phyloP scores from a whole-genome alignment of 2,888 invertebrate genomes.

The Caenorhabditis doughertyi region DNA sequence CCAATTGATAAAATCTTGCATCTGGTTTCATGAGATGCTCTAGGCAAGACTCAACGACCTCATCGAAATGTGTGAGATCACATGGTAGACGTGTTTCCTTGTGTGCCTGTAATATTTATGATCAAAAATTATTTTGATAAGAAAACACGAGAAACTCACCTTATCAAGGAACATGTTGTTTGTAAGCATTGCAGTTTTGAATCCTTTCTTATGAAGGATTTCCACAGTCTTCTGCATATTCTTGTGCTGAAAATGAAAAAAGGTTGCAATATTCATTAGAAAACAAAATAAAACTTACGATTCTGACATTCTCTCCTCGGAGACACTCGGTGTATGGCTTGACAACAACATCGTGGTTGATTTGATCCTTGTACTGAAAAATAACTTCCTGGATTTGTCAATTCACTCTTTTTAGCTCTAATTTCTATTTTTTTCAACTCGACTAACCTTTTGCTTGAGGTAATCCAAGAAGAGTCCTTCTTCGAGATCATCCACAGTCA shows the following conservation, averaged over 20 bases:
- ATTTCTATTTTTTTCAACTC: background rate
- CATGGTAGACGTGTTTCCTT: conserved; percentile 61
- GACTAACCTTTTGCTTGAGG: conserved; percentile 42
- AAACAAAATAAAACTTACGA: conserved; percentile 52
- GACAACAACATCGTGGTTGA: conserved; percentile 42
- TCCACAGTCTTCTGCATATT: conserved; percentile 61
- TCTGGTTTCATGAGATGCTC: conserved; percentile 74
- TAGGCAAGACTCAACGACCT: conserved; percentile 75
- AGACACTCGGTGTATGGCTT: conserved; percentile 57
- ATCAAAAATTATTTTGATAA: conserved; percentile 2
- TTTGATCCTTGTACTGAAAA: conserved; percentile 48
- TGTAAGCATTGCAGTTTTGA: conserved; percentile 75
- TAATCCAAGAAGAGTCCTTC: conserved; percentile 54
- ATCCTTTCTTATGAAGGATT: conserved; percentile 63
- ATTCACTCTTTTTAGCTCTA: too few species aligned
- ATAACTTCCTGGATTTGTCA: background rate
- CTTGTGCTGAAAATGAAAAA: conserved; percentile 32
- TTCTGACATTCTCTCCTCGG: conserved; percentile 40
- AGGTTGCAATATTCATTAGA: background rate
- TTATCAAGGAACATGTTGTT: conserved; percentile 74
- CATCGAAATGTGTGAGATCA: conserved; percentile 70
- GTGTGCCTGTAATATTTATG: conserved; percentile 54
- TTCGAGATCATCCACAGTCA: conserved; percentile 62
- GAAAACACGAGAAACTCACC: conserved; percentile 37
- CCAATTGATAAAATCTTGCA: conserved; percentile 67